Conservation (phyloP, 2,113 vertebrate genomes). For the Leucopsar rothschildi region DNA sequence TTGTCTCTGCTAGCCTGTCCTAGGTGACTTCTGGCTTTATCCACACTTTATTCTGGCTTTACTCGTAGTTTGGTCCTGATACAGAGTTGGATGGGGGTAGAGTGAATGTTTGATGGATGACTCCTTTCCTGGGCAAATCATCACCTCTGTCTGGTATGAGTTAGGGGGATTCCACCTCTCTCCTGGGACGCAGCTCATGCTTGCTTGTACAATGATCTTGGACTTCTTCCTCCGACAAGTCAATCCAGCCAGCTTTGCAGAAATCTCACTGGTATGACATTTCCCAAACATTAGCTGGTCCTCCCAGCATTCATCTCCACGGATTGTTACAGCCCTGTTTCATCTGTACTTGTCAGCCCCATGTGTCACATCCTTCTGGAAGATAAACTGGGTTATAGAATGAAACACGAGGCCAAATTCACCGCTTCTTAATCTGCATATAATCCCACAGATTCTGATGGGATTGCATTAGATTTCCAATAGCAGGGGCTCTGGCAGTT, state of each 20-base stretch:
- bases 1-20: not conserved
- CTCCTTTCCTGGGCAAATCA: slow-evolving; percentile 22
- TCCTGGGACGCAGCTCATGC: not conserved
- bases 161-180: slow-evolving; percentile 42
- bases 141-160: slow-evolving; percentile 31
- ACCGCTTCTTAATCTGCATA: not conserved
- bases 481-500: slow-evolving; percentile 1
- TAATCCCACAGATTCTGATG: slow-evolving; percentile 2
- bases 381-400: slow-evolving; percentile 1
- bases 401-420: not conserved
- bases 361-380: not conserved
- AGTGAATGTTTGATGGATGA: not conserved
- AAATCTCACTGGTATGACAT: slow-evolving; percentile 23
- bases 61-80: not conserved
- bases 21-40: not conserved
- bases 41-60: not conserved
- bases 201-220: not conserved
- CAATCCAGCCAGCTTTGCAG: slow-evolving; percentile 14
- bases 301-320: not conserved
- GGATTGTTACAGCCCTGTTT: not conserved
- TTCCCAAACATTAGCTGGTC: slow-evolving; percentile 34
- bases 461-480: not conserved
- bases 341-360: not conserved
- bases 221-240: not conserved
- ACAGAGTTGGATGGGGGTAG: not conserved